A percentile compares a stretch with the other conserved stretches of the same genome.
phyloP scores from a whole-genome alignment of 2,113 vertebrate genomes.

The Colaptes auratus region DNA sequence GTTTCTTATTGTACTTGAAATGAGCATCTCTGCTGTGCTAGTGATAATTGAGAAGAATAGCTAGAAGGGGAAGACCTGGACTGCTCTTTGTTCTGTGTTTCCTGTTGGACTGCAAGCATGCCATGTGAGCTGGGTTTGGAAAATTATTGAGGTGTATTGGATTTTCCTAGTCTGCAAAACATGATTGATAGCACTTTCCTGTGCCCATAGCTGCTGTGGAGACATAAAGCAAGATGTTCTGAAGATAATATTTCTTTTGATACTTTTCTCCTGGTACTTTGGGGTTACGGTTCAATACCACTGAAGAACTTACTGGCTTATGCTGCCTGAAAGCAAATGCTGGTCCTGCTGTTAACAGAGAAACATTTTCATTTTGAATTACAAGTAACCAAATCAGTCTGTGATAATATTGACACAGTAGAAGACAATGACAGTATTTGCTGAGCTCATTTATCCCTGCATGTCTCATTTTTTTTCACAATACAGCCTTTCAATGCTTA shows the following conservation, averaged over 20 bases:
- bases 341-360: background rate
- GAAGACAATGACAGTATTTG: background rate
- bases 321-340: background rate
- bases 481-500: background rate
- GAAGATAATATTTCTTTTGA: background rate
- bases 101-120: background rate
- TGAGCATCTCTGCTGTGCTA: background rate
- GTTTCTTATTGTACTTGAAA: background rate
- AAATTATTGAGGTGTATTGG: background rate
- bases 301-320: background rate
- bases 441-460: background rate
- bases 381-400: background rate
- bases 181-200: background rate
- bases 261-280: background rate
- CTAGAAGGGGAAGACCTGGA: fast-evolving
- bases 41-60: background rate
- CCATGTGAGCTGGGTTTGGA: background rate
- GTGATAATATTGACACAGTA: background rate
- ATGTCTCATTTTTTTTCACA: background rate
- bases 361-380: background rate
- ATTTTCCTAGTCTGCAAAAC: background rate
- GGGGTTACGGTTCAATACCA: background rate
- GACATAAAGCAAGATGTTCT: background rate
- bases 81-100: background rate
- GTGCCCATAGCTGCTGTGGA: background rate